Evolutionary conservation across 2,113 vertebrate genomes (phyloP).

Genomic region (Mus spicilegus): DNA sequence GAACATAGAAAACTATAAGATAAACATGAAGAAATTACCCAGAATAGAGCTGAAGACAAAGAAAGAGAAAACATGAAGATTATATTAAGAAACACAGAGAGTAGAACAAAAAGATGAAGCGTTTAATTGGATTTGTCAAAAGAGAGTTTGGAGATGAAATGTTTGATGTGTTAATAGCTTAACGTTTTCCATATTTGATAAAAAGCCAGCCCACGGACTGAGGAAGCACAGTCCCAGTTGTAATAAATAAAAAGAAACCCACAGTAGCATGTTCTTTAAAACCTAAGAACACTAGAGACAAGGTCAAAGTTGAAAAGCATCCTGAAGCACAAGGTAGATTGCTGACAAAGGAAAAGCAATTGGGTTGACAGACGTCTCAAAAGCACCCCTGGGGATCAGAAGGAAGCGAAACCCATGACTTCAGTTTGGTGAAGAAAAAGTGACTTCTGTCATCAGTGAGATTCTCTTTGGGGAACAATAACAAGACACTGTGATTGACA

Average conservation of each 20-base stretch:
- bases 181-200: conserved; percentile 25
- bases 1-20: conserved; percentile 36
- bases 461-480: conserved; percentile 23
- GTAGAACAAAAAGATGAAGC: not conserved
- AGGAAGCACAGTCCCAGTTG: not conserved
- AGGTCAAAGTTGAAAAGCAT: conserved; percentile 2
- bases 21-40: conserved; percentile 22
- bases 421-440: not conserved
- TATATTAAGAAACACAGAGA: not conserved
- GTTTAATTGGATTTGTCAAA: conserved; percentile 3
- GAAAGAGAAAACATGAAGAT: not conserved
- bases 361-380: not conserved
- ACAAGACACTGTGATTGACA: not conserved
- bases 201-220: conserved; percentile 29
- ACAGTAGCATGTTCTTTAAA: not conserved
- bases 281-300: not conserved
- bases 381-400: not conserved
- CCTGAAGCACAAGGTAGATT: not conserved
- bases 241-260: conserved; percentile 38
- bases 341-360: not conserved
- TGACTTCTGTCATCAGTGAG: not conserved
- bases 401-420: not conserved
- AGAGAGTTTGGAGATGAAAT: conserved; percentile 46
- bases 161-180: conserved; percentile 12
- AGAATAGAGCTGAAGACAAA: conserved; percentile 1